Conservation (phyloP, 2,113 vertebrate genomes). For the Argyrosomus japonicus region DNA sequence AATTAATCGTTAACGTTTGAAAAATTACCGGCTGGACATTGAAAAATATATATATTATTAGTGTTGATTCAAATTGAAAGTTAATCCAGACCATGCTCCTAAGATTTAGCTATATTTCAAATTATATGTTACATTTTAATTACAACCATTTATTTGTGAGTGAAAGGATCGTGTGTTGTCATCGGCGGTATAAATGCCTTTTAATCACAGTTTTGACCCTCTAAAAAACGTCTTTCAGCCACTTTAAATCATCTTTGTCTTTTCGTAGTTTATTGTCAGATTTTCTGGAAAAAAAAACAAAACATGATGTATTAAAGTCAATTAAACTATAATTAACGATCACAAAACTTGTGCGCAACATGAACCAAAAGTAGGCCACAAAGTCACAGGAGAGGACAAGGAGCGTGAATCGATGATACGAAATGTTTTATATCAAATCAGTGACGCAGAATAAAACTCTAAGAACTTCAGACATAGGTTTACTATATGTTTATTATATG, state of each 20-base stretch:
- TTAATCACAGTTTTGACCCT: not conserved
- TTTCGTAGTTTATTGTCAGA: not conserved
- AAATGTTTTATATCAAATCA: not conserved
- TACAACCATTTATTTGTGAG: not conserved
- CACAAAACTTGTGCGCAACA: not conserved
- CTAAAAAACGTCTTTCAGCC: not conserved
- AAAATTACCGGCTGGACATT: too few relatives aligned
- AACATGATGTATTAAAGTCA: not conserved
- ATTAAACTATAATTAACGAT: not conserved
- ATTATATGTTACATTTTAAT: not conserved
- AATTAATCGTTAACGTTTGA: too few relatives aligned
- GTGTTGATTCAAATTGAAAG: not conserved
- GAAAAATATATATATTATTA: too few relatives aligned
- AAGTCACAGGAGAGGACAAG: not conserved
- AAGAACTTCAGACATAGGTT: not conserved
- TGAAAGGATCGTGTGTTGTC: not conserved
- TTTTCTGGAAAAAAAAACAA: not conserved
- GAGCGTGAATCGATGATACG: not conserved
- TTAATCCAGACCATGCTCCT: not conserved
- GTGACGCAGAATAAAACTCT: too few relatives aligned
- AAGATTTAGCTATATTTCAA: not conserved
- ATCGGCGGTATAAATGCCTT: not conserved
- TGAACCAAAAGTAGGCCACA: not conserved
- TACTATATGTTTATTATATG: too few relatives aligned
- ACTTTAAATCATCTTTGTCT: not conserved